Evolutionary conservation across 2,797 vertebrate genomes (phyloP).

Genomic region (Yasuhikotakia modesta): DNA sequence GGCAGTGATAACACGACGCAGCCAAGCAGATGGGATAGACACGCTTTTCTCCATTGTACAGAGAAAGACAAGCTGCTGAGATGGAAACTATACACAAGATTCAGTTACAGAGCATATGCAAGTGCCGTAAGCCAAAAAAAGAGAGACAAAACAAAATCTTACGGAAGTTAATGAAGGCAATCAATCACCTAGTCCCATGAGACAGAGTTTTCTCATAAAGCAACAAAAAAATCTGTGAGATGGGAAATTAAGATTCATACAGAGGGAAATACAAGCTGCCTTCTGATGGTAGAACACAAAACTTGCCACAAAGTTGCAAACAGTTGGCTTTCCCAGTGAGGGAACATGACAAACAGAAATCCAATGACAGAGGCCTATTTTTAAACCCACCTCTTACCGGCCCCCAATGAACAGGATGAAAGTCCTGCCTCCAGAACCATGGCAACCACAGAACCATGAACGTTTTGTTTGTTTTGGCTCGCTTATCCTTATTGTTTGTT

Average conservation of each 20-base stretch:
- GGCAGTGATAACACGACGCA: slow-evolving; percentile 55
- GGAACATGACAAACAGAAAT: slow-evolving; percentile 14
- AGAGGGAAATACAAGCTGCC: slow-evolving; percentile 51
- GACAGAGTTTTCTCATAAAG: slow-evolving; percentile 60
- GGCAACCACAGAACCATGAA: not conserved
- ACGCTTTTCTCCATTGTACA: slow-evolving; percentile 57
- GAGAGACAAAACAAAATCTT: slow-evolving; percentile 49
- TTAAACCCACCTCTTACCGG: not conserved
- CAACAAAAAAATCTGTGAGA: slow-evolving; percentile 50
- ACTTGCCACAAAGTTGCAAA: not conserved
- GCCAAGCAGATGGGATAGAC: slow-evolving; percentile 65
- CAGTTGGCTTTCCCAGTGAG: slow-evolving; percentile 18
- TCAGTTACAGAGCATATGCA: slow-evolving; percentile 59
- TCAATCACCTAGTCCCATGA: slow-evolving; percentile 65
- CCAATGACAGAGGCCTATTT: slow-evolving; percentile 13
- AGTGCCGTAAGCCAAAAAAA: slow-evolving; percentile 46
- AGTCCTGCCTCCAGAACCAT: slow-evolving; percentile 6
- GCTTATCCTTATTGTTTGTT: slow-evolving; percentile 56
- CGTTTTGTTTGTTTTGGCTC: slow-evolving; percentile 33
- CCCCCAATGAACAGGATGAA: not conserved
- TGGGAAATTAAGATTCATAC: slow-evolving; percentile 57
- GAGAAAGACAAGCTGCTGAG: slow-evolving; percentile 46
- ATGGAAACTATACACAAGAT: slow-evolving; percentile 54
- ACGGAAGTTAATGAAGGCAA: slow-evolving; percentile 62
- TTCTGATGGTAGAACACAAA: slow-evolving; percentile 29